A percentile compares a stretch with the other conserved stretches of the same genome.
These are phyloP conservation scores for Hydrochoerus hydrochaeris DNA, from an alignment of 2,113 vertebrate genomes.

Conservation along the genomic window DNA sequence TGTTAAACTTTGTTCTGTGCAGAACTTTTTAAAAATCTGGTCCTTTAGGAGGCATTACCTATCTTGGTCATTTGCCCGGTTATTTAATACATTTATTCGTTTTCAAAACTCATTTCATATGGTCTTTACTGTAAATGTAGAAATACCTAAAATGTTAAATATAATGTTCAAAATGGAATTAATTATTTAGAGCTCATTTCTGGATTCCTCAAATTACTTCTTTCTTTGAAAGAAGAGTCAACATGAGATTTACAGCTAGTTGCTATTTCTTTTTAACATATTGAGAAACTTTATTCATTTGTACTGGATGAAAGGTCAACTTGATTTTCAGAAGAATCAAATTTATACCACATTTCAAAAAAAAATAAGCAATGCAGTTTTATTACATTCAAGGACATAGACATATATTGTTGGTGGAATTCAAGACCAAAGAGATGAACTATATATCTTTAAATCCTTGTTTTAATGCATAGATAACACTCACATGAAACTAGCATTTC, in stretches of 20 bases:
- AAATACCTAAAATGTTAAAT: not conserved
- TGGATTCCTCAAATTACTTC: constrained; percentile 13
- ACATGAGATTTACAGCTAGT: not conserved
- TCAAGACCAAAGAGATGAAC: not conserved
- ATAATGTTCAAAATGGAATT: not conserved
- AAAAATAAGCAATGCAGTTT: constrained; percentile 7
- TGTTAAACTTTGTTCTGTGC: not conserved
- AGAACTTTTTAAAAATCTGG: not conserved
- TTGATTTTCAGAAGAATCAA: constrained; percentile 47
- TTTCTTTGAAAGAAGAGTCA: not conserved
- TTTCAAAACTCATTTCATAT: constrained; percentile 42
- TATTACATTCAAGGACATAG: constrained; percentile 34
- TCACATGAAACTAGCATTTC: constrained; percentile 59
- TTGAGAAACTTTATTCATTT: constrained; percentile 41
- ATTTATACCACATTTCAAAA: not conserved
- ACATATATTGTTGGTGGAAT: not conserved
- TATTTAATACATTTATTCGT: not conserved
- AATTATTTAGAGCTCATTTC: not conserved
- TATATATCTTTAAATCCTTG: constrained; percentile 14
- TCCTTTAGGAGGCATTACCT: not conserved
- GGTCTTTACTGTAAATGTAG: not conserved
- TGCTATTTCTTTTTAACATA: not conserved
- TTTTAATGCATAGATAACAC: constrained; percentile 38
- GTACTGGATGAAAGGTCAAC: not conserved
- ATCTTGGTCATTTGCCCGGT: not conserved